phyloP scores from a whole-genome alignment of 2,797 vertebrate species.

The Dryobates pubescens region DNA sequence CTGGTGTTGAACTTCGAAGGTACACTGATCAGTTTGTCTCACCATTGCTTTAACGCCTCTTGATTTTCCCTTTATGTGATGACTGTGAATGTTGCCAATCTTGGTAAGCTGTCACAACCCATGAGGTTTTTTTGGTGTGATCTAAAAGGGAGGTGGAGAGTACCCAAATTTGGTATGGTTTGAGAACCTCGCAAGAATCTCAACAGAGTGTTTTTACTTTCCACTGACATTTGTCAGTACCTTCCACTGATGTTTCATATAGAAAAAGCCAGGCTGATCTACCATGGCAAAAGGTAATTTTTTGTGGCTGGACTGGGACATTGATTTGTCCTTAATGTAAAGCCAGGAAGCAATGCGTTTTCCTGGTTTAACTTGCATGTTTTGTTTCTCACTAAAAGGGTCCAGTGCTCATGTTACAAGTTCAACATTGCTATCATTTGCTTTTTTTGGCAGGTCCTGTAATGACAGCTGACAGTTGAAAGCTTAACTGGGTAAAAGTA shows the following conservation, averaged over 20 bases:
- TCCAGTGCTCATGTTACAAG: slow-evolving; percentile 35
- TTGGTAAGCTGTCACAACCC: not conserved
- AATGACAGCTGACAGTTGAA: slow-evolving; percentile 68
- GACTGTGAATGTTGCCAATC: not conserved
- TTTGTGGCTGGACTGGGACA: slow-evolving; percentile 38
- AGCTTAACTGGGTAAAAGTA: slow-evolving; percentile 73
- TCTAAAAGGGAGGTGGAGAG: not conserved
- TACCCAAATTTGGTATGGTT: not conserved
- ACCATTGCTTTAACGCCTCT: not conserved
- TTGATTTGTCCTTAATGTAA: slow-evolving; percentile 60
- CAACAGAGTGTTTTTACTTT: not conserved
- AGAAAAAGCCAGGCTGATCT: not conserved
- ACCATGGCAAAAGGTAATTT: slow-evolving; percentile 36
- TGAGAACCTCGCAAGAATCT: not conserved
- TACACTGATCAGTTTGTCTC: not conserved
- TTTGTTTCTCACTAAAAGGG: slow-evolving; percentile 54
- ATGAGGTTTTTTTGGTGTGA: not conserved
- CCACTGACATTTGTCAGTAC: not conserved
- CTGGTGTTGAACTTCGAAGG: not conserved
- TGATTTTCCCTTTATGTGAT: not conserved
- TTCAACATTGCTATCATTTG: slow-evolving; percentile 59
- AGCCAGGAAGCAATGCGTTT: slow-evolving; percentile 41
- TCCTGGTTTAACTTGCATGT: slow-evolving; percentile 39
- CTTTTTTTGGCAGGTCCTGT: slow-evolving; percentile 63
- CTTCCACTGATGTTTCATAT: not conserved